Percentiles rank a stretch among this genome's conserved stretches.
These are phyloP conservation scores for Kradibia gibbosae DNA, from an alignment of 1,140 invertebrate genomes.

Conservation along the genomic window DNA sequence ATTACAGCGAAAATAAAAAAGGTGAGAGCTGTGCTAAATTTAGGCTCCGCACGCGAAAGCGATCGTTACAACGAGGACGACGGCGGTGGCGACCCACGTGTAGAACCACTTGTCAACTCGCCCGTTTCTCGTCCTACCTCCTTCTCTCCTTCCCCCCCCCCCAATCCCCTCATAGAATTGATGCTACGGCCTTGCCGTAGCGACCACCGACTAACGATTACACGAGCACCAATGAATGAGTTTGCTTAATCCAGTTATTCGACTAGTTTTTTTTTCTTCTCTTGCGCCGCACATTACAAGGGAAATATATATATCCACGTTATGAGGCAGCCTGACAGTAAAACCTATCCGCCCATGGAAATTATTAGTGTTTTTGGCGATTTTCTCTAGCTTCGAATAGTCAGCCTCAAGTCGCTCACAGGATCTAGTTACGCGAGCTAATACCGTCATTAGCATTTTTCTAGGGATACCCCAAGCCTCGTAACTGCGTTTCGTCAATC, in stretches of 20 bases:
- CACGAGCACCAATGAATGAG: background rate
- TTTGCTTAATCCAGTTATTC: background rate
- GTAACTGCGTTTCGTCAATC: background rate
- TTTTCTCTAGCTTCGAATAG: too few relatives aligned
- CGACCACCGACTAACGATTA: slow-evolving; percentile 24
- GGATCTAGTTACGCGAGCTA: too few relatives aligned
- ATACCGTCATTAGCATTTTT: too few relatives aligned
- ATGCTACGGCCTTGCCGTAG: too few relatives aligned
- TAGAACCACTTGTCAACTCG: slow-evolving; percentile 36
- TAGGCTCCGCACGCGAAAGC: slow-evolving; percentile 15
- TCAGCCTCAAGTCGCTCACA: too few relatives aligned
- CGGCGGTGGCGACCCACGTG: background rate
- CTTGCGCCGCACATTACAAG: background rate
- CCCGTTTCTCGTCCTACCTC: background rate
- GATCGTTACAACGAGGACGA: background rate
- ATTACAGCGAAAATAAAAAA: background rate
- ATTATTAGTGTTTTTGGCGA: background rate
- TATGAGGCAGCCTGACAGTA: background rate
- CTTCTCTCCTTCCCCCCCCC: background rate
- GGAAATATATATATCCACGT: background rate
- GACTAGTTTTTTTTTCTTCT: too few relatives aligned
- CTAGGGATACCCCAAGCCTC: too few relatives aligned
- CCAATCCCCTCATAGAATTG: too few relatives aligned
- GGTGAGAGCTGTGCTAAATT: slow-evolving; percentile 9
- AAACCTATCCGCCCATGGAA: background rate